Percentiles rank a stretch among this genome's conserved stretches.
Conservation (phyloP, 2,797 vertebrate genomes). For the Tolypeutes matacus region DNA sequence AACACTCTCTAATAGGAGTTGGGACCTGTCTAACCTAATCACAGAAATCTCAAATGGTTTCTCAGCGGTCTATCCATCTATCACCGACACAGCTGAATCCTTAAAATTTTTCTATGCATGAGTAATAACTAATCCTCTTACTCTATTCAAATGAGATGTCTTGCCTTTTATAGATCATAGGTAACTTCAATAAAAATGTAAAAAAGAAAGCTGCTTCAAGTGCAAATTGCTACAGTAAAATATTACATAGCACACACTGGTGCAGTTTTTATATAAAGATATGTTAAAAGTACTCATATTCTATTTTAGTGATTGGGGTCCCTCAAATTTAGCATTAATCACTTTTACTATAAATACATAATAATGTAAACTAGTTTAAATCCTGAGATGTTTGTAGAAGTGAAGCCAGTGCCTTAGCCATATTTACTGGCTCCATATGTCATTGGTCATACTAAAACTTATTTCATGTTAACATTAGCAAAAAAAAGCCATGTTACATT, state of each 20-base stretch:
- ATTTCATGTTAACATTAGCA: background rate
- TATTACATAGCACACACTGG: background rate
- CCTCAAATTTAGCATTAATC: background rate
- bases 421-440: background rate
- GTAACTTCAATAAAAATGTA: slow-evolving; percentile 49
- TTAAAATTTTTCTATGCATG: slow-evolving; percentile 52
- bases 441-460: background rate
- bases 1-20: slow-evolving; percentile 63
- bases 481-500: background rate
- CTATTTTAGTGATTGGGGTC: background rate
- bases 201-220: background rate
- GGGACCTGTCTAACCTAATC: slow-evolving; percentile 72
- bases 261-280: background rate
- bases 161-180: slow-evolving; percentile 46
- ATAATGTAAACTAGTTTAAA: background rate
- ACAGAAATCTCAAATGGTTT: slow-evolving; percentile 55
- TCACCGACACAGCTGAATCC: slow-evolving; percentile 61
- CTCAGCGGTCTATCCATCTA: slow-evolving; percentile 61
- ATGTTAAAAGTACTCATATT: background rate
- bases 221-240: slow-evolving; percentile 32
- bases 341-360: background rate
- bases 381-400: background rate
- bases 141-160: slow-evolving; percentile 71
- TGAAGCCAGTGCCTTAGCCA: background rate
- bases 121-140: slow-evolving; percentile 67